phyloP scores from a whole-genome alignment of 2,797 vertebrate species.

The Schizopygopsis pylzovi region DNA sequence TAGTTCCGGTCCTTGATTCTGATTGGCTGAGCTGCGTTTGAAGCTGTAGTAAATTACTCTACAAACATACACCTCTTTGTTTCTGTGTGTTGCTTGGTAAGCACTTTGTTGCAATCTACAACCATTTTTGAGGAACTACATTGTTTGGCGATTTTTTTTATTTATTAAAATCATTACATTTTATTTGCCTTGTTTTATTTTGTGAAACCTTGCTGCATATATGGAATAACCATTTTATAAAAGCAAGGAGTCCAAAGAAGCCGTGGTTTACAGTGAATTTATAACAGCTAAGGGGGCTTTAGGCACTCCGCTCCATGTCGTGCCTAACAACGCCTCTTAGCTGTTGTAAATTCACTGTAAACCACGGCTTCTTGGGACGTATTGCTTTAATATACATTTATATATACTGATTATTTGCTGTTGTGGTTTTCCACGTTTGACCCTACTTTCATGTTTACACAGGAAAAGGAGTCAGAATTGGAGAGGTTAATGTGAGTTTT shows the following conservation, averaged over 20 bases:
- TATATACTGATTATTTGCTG: not conserved
- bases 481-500: constrained; percentile 75
- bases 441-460: constrained; percentile 46
- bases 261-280: no score
- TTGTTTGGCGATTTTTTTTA: not conserved
- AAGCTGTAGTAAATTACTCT: not conserved
- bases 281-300: not conserved
- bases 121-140: not conserved
- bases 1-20: not conserved
- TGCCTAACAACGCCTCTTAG: not conserved
- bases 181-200: not conserved
- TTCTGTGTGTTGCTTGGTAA: not conserved
- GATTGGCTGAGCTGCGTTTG: not conserved
- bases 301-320: no score
- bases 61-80: not conserved
- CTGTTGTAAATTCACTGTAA: not conserved
- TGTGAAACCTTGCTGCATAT: not conserved
- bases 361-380: not conserved
- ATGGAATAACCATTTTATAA: not conserved
- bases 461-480: constrained; percentile 72
- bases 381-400: not conserved
- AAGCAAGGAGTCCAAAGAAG: no score
- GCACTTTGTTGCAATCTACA: not conserved
- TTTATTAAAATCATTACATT: not conserved
- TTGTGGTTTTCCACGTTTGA: constrained; percentile 32